phyloP scores from a whole-genome alignment of 2,888 invertebrate species.

The Prosopocoilus inquinatus region DNA sequence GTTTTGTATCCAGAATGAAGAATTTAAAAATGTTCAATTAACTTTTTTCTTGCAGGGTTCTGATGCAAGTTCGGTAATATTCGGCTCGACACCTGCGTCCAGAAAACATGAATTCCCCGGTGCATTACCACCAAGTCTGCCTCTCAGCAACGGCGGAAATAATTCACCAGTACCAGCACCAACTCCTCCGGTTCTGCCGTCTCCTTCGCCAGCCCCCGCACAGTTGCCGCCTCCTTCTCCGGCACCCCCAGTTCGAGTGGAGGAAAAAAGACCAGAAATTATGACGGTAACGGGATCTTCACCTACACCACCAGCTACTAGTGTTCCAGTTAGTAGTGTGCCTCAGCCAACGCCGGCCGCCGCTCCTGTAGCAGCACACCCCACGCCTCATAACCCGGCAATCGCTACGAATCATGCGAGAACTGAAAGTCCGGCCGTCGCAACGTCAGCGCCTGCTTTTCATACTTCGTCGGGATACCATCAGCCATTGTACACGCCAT shows the following conservation, averaged over 20 bases:
- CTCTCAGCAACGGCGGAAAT: slow-evolving; percentile 63
- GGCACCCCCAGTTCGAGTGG: slow-evolving; percentile 21
- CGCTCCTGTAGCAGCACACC: slow-evolving; percentile 50
- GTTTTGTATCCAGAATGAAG: not conserved
- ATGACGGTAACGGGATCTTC: slow-evolving; percentile 38
- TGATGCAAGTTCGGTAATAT: slow-evolving; percentile 66
- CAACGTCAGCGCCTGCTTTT: slow-evolving; percentile 48
- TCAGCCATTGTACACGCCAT: slow-evolving; percentile 77
- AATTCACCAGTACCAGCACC: slow-evolving; percentile 64
- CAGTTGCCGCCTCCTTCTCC: slow-evolving; percentile 56
- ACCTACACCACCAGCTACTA: slow-evolving; percentile 22
- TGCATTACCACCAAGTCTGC: slow-evolving; percentile 56
- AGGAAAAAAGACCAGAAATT: slow-evolving; percentile 26
- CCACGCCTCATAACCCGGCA: slow-evolving; percentile 42
- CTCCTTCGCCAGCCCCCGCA: slow-evolving; percentile 70
- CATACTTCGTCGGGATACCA: slow-evolving; percentile 48
- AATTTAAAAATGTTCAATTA: not conserved
- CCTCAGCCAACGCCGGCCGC: slow-evolving; percentile 59
- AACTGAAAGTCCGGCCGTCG: slow-evolving; percentile 58
- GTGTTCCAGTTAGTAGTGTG: slow-evolving; percentile 27
- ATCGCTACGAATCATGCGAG: slow-evolving; percentile 46
- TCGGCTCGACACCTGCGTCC: slow-evolving; percentile 60
- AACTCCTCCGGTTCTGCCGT: slow-evolving; percentile 62
- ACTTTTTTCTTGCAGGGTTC: slow-evolving; percentile 61
- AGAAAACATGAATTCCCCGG: slow-evolving; percentile 65